Percentiles rank a stretch among this genome's conserved stretches.
phyloP scores from a whole-genome alignment of 2,113 vertebrate genomes.

The Ptilorrhoa leucosticta region DNA sequence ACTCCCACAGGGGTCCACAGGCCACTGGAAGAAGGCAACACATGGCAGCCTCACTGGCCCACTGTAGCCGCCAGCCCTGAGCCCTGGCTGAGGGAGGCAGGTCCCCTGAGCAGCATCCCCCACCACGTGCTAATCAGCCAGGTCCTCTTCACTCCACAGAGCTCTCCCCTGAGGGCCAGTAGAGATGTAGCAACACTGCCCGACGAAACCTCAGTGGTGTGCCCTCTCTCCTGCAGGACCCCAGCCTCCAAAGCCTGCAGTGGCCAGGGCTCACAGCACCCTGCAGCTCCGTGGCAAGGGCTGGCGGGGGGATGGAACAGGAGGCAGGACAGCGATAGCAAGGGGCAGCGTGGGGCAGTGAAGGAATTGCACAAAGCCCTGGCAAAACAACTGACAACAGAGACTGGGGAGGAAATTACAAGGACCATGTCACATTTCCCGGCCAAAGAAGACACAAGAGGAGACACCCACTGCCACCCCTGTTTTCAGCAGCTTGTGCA shows the following conservation, averaged over 20 bases:
- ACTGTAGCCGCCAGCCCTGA: not conserved
- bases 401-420: not conserved
- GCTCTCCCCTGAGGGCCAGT: rapidly evolving
- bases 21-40: not conserved
- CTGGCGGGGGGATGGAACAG: rapidly evolving
- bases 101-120: not conserved
- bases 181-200: not conserved
- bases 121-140: not conserved
- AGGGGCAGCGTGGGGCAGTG: not conserved
- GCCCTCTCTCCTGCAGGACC: not conserved
- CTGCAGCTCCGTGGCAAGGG: rapidly evolving
- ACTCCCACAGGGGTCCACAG: not conserved
- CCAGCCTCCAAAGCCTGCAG: rapidly evolving
- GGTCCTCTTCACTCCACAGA: not conserved
- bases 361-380: not conserved
- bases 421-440: rapidly evolving
- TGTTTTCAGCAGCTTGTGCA: not conserved
- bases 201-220: not conserved
- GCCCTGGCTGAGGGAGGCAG: not conserved
- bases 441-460: not conserved
- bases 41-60: not conserved
- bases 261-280: not conserved
- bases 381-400: not conserved
- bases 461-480: not conserved
- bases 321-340: not conserved